phyloP scores from a whole-genome alignment of 2,113 vertebrate genomes.

The Passer domesticus region DNA sequence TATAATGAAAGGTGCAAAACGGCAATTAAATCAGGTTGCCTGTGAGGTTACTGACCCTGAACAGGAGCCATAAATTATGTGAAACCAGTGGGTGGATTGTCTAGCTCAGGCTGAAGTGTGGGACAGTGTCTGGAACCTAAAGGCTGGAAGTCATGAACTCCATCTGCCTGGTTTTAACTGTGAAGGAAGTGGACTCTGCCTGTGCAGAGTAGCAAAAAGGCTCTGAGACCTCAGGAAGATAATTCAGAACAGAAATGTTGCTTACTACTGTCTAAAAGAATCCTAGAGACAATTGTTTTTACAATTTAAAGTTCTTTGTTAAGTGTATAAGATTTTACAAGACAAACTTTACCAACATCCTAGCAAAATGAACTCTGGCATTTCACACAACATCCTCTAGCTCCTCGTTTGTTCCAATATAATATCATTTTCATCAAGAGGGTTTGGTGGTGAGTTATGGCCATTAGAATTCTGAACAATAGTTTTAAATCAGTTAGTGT shows the following conservation, averaged over 20 bases:
- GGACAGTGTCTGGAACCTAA: not conserved
- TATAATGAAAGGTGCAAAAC: not conserved
- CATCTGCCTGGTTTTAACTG: not conserved
- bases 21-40: not conserved
- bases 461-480: not conserved
- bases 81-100: not conserved
- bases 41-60: not conserved
- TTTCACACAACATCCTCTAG: not conserved
- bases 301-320: not conserved
- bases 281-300: not conserved
- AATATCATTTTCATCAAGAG: not conserved
- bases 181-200: rapidly evolving
- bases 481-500: not conserved
- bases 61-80: not conserved
- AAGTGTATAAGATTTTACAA: not conserved
- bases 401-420: not conserved
- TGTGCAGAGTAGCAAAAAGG: not conserved
- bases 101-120: not conserved
- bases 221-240: not conserved
- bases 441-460: not conserved
- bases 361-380: not conserved
- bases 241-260: not conserved
- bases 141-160: not conserved
- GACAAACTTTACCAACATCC: not conserved
- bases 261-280: not conserved